phyloP scores from a whole-genome alignment of 2,113 vertebrate genomes.

The Nothoprocta pentlandii region DNA sequence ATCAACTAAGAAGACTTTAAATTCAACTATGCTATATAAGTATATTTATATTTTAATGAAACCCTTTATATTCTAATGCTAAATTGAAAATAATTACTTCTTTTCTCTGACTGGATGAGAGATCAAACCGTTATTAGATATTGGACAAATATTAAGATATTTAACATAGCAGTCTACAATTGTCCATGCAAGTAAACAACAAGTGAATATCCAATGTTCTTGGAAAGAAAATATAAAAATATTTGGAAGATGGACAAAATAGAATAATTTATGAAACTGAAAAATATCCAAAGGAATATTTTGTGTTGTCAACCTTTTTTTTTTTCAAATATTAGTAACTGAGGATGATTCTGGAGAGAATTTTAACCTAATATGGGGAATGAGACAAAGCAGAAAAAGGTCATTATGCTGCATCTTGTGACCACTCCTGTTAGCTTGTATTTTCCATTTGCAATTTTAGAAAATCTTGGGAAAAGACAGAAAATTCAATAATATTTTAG shows the following conservation, averaged over 20 bases:
- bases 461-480: conserved; percentile 3
- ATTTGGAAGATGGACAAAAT: not conserved
- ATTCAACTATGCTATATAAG: not conserved
- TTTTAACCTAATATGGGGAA: not conserved
- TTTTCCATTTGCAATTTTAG: not conserved
- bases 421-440: not conserved
- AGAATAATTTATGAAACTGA: not conserved
- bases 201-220: not conserved
- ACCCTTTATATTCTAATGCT: not conserved
- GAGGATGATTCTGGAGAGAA: not conserved
- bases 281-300: not conserved
- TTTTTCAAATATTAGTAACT: not conserved
- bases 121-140: not conserved
- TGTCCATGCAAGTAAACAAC: not conserved
- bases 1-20: not conserved
- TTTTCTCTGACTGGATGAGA: not conserved
- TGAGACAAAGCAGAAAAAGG: not conserved
- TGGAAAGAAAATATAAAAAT: not conserved
- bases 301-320: not conserved
- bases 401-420: not conserved
- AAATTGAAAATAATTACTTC: not conserved
- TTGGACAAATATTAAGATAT: not conserved
- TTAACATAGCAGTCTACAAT: not conserved
- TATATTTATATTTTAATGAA: not conserved
- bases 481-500: conserved; percentile 36